Evolutionary conservation across 2,888 invertebrate species (phyloP), one percentile per base, ranked within the genome.

Genomic region (Drosophila limbata): DNA sequence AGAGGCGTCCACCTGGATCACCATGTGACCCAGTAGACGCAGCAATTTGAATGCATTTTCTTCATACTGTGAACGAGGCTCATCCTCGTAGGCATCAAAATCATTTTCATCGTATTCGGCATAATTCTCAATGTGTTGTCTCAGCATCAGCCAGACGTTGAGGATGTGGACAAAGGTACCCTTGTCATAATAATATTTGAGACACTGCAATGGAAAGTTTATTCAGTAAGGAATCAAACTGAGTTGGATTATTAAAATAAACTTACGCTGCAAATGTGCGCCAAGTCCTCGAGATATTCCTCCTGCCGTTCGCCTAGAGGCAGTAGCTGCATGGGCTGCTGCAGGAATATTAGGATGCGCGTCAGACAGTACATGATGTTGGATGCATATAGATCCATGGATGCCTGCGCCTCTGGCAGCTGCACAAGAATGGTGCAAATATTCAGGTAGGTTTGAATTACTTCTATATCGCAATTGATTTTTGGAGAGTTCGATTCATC

Each of bases 391-490:
- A 72, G 64, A 21, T 83, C 77, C 71, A 91, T 91, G n/a, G 83
- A 89, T 15, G 72, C 66, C 53, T 81, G 83, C 3, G 92, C 91
- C 35, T 90, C 85, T 13, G 90, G 91, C 67, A 92, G 90, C 56
- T 92, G 92, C 11, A 91, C 90, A 19, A 93, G 75, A 42, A 92
- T 92, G 6, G 91, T 90, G 67, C 92, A 91, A 40, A 93, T 92
- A 66, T 93, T 93, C 56, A 93, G 81, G 72, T 93, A 93, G 50
- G 91, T 89, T 61, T 90, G 91, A 80, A 92, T 92, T n/a, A 90
- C 90, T 70, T 92, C 92, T 40, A 89, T 81, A 47, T 89, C 87
- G 60, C 87, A 89, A 56, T 31, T 80, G 13, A 79, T 80, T 69
- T 77, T 82, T 25, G 77, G 69, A 31, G 55, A 50, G 47, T 53